phyloP scores from a whole-genome alignment of 2,113 vertebrate genomes.

The Myxocyprinus asiaticus region DNA sequence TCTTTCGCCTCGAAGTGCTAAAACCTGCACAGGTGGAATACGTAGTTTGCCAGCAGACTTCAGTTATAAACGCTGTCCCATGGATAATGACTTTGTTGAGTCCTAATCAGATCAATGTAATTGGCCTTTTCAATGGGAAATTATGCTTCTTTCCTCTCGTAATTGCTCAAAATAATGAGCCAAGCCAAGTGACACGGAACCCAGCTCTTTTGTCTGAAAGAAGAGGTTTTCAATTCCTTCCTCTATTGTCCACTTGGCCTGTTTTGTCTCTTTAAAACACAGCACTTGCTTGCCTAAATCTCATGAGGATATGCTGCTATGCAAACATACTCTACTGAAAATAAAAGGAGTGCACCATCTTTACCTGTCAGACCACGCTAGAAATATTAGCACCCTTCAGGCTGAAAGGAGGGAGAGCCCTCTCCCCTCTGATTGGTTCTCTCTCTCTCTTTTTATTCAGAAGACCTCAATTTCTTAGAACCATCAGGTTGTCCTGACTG shows the following conservation, averaged over 20 bases:
- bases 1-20: not conserved
- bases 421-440: constrained; percentile 34
- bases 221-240: constrained; percentile 2
- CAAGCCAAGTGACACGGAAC: not conserved
- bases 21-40: constrained; percentile 18
- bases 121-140: not conserved
- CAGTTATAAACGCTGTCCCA: not conserved
- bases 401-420: not conserved
- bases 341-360: not conserved
- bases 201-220: not conserved
- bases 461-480: constrained; percentile 15
- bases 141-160: not conserved
- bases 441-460: not conserved
- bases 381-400: constrained; percentile 19
- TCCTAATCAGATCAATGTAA: not conserved
- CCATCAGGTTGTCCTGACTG: constrained; percentile 36
- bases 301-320: not conserved
- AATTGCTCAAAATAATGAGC: not conserved
- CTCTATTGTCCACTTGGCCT: constrained; percentile 4
- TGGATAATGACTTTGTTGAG: not conserved
- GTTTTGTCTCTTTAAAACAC: not conserved
- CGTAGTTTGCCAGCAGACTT: not conserved
- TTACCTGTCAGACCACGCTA: constrained; percentile 18
- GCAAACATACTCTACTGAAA: constrained; percentile 7
- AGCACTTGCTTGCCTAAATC: constrained; percentile 1